Conservation (phyloP, 2,888 invertebrate species). For the Eupithecia subfuscata region DNA sequence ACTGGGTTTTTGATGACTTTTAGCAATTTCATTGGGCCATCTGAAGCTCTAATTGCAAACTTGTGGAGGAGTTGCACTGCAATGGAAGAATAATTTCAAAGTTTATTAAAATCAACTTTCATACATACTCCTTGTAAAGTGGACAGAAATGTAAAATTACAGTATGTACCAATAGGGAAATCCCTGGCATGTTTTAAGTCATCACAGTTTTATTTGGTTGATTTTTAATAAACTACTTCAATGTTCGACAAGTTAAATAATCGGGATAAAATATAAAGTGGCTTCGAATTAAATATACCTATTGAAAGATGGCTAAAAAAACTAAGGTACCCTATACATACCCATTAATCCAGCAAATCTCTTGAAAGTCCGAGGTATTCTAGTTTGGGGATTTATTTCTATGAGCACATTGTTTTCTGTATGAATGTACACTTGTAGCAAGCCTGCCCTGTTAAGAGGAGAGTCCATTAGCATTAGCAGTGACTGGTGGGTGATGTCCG, state of each 20-base stretch:
- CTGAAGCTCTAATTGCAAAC: slow-evolving; percentile 95
- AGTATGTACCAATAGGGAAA: background rate
- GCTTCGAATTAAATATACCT: background rate
- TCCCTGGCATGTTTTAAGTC: background rate
- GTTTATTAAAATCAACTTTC: background rate
- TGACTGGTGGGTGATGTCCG: slow-evolving; percentile 99
- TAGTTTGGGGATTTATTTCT: slow-evolving; percentile 98
- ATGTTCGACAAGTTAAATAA: background rate
- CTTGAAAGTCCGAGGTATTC: slow-evolving; percentile 98
- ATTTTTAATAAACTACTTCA: too few relatives aligned
- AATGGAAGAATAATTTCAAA: slow-evolving; percentile 6
- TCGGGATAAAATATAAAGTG: background rate
- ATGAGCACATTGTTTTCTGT: slow-evolving; percentile 96
- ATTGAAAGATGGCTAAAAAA: background rate
- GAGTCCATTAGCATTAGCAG: slow-evolving; percentile 98
- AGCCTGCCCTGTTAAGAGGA: slow-evolving; percentile 97
- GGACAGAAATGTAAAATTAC: background rate
- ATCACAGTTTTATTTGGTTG: background rate
- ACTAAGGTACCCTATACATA: slow-evolving; percentile 64
- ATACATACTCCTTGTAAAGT: background rate
- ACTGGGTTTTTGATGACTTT: slow-evolving; percentile 99
- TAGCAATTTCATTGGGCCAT: slow-evolving; percentile 93
- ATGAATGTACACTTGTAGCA: slow-evolving; percentile 97
- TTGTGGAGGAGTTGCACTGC: slow-evolving; percentile 98
- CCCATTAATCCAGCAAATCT: slow-evolving; percentile 98